These are phyloP conservation scores for Lateolabrax maculatus DNA, from an alignment of 2,797 vertebrate genomes.

Conservation along the genomic window DNA sequence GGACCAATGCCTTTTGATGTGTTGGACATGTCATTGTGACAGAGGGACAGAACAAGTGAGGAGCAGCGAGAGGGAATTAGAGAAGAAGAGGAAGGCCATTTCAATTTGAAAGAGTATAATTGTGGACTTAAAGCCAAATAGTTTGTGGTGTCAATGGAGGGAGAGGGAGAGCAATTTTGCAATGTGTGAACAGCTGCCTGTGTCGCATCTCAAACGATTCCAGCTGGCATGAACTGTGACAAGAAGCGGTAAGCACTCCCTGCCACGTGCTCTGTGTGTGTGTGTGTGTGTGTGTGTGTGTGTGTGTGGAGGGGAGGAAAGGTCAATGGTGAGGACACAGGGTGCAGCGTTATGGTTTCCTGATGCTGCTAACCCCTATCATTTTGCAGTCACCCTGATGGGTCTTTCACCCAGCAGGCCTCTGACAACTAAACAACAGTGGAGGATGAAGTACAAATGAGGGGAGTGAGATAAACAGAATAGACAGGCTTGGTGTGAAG, in stretches of 20 bases:
- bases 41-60: not conserved
- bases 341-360: conserved; percentile 91
- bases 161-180: not conserved
- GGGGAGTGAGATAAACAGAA: conserved; percentile 85
- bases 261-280: conserved; percentile 2
- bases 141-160: conserved; percentile 1
- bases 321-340: not conserved
- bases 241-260: not conserved
- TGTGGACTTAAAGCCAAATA: conserved; percentile 10
- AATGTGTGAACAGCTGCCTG: conserved; percentile 19
- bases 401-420: conserved; percentile 82
- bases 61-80: not conserved
- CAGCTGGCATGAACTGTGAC: conserved; percentile 15
- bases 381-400: conserved; percentile 91
- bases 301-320: not conserved
- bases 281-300: conserved; percentile 20
- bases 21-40: not conserved
- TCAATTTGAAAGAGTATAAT: not conserved
- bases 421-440: conserved; percentile 82
- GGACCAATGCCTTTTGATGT: not conserved
- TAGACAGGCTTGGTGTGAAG: not conserved
- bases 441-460: conserved; percentile 86
- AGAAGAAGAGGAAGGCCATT: not conserved
- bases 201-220: conserved; percentile 2
- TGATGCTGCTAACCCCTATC: conserved; percentile 89